Evolutionary conservation across 2,113 vertebrate species (phyloP).

Genomic region (Tupaia chinensis): DNA sequence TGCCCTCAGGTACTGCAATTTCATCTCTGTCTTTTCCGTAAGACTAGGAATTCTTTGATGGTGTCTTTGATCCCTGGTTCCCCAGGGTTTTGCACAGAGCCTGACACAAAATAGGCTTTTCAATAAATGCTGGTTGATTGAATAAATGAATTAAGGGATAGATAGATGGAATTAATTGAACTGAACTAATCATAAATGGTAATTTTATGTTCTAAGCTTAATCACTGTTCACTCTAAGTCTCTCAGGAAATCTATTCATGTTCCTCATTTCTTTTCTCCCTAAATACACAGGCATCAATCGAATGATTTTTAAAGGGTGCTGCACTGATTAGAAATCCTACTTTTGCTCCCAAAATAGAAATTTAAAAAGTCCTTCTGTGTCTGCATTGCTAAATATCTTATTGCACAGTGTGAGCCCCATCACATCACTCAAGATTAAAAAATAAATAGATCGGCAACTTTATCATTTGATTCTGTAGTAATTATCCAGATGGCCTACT

Average conservation of each 20-base stretch:
- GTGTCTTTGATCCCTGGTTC: slow-evolving; percentile 47
- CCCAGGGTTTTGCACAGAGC: slow-evolving; percentile 17
- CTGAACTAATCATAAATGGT: slow-evolving; percentile 79
- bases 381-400: not conserved
- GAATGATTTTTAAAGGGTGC: slow-evolving; percentile 64
- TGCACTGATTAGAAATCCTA: slow-evolving; percentile 59
- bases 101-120: slow-evolving; percentile 55
- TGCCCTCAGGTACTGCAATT: not conserved
- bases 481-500: not conserved
- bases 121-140: slow-evolving; percentile 62
- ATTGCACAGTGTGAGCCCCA: not conserved
- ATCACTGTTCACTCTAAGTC: slow-evolving; percentile 72
- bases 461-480: not conserved
- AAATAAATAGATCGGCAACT: slow-evolving; percentile 20
- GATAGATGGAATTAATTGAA: slow-evolving; percentile 76
- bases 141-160: slow-evolving; percentile 69
- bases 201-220: slow-evolving; percentile 78
- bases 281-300: slow-evolving; percentile 63
- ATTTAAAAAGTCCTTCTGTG: slow-evolving; percentile 37
- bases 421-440: not conserved
- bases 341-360: slow-evolving; percentile 66
- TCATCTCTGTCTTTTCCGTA: slow-evolving; percentile 25
- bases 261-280: slow-evolving; percentile 67
- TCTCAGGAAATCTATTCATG: slow-evolving; percentile 75
- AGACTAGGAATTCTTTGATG: slow-evolving; percentile 43